Conservation (phyloP, 2,113 vertebrate genomes). For the Platysternon megacephalum region DNA sequence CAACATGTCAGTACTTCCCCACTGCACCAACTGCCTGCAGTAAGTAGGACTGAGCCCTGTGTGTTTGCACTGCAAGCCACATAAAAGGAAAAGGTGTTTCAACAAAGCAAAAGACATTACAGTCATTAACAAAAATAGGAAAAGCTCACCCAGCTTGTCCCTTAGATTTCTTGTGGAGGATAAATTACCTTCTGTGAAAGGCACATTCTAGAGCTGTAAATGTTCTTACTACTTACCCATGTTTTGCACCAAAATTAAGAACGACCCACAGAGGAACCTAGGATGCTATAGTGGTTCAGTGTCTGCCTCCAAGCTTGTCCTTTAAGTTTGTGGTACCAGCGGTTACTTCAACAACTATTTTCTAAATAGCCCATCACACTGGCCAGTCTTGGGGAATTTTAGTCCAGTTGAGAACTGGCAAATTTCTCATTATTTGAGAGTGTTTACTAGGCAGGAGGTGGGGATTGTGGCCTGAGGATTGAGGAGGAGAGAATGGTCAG, state of each 20-base stretch:
- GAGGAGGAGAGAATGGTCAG: not conserved
- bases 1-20: not conserved
- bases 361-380: not conserved
- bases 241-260: not conserved
- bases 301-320: not conserved
- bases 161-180: not conserved
- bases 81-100: not conserved
- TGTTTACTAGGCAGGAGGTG: not conserved
- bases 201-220: slow-evolving; percentile 5
- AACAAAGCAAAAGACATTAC: not conserved
- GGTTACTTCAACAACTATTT: not conserved
- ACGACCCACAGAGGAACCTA: slow-evolving; percentile 32
- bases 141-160: slow-evolving; percentile 9
- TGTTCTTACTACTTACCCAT: slow-evolving; percentile 17
- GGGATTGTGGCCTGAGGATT: not conserved
- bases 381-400: not conserved
- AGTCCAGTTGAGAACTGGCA: not conserved
- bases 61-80: not conserved
- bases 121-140: slow-evolving; percentile 46
- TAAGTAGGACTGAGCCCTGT: not conserved
- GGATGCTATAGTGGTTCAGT: not conserved
- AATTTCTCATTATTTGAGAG: not conserved
- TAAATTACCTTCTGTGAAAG: slow-evolving; percentile 32
- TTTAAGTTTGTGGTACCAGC: not conserved
- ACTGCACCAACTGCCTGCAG: not conserved